Base-by-base conservation (phyloP, 2,797 vertebrate genomes). In the Lutra lutra region DNA sequence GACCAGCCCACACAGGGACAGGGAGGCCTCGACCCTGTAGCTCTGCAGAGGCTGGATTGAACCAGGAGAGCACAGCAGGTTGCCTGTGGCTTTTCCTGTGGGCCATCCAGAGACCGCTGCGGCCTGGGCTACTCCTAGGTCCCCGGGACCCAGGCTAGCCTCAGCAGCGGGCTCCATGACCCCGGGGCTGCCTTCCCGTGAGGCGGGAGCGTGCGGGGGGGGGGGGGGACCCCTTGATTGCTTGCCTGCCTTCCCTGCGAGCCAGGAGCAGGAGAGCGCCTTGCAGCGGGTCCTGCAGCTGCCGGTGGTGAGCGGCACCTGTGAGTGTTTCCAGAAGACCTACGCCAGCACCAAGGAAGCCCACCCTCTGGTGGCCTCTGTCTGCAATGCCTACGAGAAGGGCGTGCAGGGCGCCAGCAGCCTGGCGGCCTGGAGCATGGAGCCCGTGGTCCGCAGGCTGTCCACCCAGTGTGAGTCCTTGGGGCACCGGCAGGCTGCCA, bases 391-490 rank as follows among this genome's bases (percentile, higher is more conserved):
- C 85, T 99, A 99, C 0, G 99, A 99, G 98, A 97, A 97, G 10
- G 99, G 99, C 0, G 62, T 99, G 90, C 99, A 98, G 96, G 97
- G 98, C 0, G 99, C 98, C n/a, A 89, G 98, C 0, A 98, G 97
- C 80, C 95, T 99, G 97, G 99, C 98, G 0, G 91, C 98, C 84
- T 98, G 98, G 98, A 98, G 99, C 87, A 80, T 99, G 96, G 98
- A 99, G 97, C 99, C 99, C 0, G 98, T 99, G 97, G 98, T 99
- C 84, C 98, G 98, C 95, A 98, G 97, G 58, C 98, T 99, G 95
- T 98, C 99, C 94, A 99, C 99, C 0, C 99, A 99, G 97, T 97
- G 99, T 99, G 97, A 99, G 99, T 99, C n/a, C 54, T 38, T 0
- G 0, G 0, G 9, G 64, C 1, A 0, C 7, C 23, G 0, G 5